Percentiles rank a stretch among this genome's conserved stretches.
Conservation (phyloP, 2,113 vertebrate species). For the Ceuthmochares aereus region DNA sequence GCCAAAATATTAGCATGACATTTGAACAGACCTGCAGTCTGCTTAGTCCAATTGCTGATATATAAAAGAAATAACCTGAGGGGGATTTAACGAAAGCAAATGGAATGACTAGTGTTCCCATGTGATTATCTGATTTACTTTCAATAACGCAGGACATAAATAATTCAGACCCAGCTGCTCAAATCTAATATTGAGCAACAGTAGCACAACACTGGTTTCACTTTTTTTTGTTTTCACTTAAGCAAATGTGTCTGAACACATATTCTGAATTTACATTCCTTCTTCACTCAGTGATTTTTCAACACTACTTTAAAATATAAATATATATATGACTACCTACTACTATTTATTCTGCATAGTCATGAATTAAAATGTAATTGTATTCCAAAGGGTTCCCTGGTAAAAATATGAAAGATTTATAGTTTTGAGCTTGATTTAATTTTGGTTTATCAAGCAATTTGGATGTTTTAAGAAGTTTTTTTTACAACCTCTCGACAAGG, state of each 20-base stretch:
- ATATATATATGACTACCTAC: not conserved
- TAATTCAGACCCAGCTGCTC: conserved; percentile 26
- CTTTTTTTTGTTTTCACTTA: not conserved
- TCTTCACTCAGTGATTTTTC: not conserved
- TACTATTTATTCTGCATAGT: not conserved
- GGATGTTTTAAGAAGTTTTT: not conserved
- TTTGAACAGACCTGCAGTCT: not conserved
- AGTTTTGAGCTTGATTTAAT: not conserved
- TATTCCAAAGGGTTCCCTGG: not conserved
- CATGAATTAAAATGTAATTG: not conserved
- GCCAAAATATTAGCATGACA: conserved; percentile 54
- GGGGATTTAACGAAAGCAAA: conserved; percentile 18
- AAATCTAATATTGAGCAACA: conserved; percentile 34
- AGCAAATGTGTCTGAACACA: not conserved
- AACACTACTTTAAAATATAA: not conserved
- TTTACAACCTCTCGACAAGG: not conserved
- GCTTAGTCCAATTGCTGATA: not conserved
- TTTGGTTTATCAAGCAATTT: not conserved
- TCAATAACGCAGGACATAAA: conserved; percentile 48
- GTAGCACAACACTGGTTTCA: not conserved
- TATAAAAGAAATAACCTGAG: conserved; percentile 44
- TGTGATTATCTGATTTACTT: conserved; percentile 53
- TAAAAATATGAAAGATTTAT: not conserved
- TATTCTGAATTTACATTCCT: conserved; percentile 19
- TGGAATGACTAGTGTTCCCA: not conserved